Percentiles rank a stretch among this genome's conserved stretches.
Conservation (phyloP, 2,113 vertebrate genomes). For the Eolophus roseicapilla region DNA sequence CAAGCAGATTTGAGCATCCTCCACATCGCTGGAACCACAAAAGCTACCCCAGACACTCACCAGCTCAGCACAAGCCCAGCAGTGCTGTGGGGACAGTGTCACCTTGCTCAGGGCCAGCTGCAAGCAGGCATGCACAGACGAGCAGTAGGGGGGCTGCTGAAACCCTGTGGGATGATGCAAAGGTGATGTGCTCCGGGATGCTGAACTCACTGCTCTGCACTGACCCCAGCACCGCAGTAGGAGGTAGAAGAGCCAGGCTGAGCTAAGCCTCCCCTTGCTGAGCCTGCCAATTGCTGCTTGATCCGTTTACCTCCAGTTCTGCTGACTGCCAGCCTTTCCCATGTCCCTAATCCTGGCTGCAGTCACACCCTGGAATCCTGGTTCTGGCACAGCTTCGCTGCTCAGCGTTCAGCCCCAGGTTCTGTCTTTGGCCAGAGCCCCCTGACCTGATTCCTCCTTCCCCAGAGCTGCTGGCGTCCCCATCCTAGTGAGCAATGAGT, state of each 20-base stretch:
- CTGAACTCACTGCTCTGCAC: not conserved
- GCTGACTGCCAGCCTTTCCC: not conserved
- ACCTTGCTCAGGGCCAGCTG: accelerated
- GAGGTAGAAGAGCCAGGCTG: not conserved
- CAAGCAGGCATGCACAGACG: accelerated
- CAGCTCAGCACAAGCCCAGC: accelerated
- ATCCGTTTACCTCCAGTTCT: slow-evolving; percentile 59
- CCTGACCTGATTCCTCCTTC: not conserved
- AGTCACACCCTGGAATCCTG: not conserved
- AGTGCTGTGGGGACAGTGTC: accelerated
- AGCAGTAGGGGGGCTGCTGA: not conserved
- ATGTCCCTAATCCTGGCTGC: not conserved
- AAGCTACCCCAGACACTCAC: not conserved
- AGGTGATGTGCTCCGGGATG: not conserved
- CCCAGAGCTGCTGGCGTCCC: not conserved
- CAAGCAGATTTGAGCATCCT: not conserved
- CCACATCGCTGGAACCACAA: not conserved
- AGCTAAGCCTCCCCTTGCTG: slow-evolving; percentile 73
- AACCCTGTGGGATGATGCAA: accelerated
- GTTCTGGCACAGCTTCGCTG: accelerated
- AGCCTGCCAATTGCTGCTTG: slow-evolving; percentile 63
- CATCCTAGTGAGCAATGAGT: slow-evolving; percentile 4
- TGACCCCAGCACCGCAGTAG: not conserved
- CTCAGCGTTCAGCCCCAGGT: not conserved
- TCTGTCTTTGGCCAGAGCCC: not conserved